Conservation (phyloP, 2,113 vertebrate genomes). For the Callospermophilus lateralis region DNA sequence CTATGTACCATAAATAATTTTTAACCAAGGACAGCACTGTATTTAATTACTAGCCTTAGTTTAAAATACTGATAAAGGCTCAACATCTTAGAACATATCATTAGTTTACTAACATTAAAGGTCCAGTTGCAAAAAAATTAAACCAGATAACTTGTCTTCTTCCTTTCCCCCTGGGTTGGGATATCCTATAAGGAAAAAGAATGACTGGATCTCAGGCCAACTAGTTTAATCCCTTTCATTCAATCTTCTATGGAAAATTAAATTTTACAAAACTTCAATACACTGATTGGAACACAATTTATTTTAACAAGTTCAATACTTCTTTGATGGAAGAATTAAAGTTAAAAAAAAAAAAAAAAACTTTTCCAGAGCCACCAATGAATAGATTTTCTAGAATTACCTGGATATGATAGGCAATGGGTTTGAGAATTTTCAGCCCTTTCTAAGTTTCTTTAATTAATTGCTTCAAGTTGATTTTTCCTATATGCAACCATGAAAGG, state of each 20-base stretch:
- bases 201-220: background rate
- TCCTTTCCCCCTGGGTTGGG: background rate
- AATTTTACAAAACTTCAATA: background rate
- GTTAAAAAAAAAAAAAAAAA: background rate
- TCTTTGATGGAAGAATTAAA: background rate
- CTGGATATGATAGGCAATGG: background rate
- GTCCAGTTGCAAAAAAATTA: background rate
- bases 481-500: background rate
- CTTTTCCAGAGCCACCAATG: background rate
- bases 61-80: background rate
- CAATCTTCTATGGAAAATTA: background rate
- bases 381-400: background rate
- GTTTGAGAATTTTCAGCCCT: background rate
- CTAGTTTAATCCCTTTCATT: background rate
- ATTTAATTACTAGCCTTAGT: background rate
- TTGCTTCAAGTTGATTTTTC: background rate
- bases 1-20: background rate
- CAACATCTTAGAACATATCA: background rate
- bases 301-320: background rate
- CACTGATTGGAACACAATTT: background rate
- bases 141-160: background rate
- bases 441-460: background rate
- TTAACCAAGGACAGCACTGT: background rate
- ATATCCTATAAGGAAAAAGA: background rate
- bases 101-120: background rate